Conservation (phyloP, 2,888 invertebrate genomes). For the Aphelenchoides bicaudatus region DNA sequence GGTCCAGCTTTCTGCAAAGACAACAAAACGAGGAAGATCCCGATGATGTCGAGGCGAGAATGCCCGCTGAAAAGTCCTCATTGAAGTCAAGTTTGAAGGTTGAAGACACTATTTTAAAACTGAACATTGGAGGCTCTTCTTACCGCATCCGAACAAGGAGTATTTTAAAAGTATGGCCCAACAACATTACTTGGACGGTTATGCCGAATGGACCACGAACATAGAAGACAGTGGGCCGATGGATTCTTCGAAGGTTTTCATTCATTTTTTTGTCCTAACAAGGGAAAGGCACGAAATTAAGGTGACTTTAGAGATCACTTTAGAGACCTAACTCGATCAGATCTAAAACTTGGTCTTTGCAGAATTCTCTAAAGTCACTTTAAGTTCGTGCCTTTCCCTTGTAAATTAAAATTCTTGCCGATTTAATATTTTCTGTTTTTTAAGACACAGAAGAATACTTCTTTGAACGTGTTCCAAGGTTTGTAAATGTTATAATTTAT, state of each 20-base stretch:
- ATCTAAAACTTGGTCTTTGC: too few relatives aligned
- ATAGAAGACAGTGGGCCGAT: conserved; percentile 55
- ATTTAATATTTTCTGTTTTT: too few relatives aligned
- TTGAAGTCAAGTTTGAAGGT: conserved; percentile 32
- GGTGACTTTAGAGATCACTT: too few relatives aligned
- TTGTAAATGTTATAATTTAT: not conserved
- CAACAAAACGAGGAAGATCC: conserved; percentile 24
- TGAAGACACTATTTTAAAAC: conserved; percentile 51
- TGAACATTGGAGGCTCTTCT: conserved; percentile 56
- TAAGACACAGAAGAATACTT: not conserved
- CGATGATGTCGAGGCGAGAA: conserved; percentile 46
- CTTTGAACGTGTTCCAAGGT: conserved; percentile 14
- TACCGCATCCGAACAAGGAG: conserved; percentile 54
- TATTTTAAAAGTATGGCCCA: conserved; percentile 54
- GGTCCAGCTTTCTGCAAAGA: too few relatives aligned
- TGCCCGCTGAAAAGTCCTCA: conserved; percentile 41
- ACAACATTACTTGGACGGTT: conserved; percentile 47
- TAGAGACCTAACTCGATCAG: too few relatives aligned
- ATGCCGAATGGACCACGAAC: conserved; percentile 58
- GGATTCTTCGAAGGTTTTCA: conserved; percentile 56
- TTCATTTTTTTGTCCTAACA: conserved; percentile 59
- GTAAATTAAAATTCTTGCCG: too few relatives aligned
- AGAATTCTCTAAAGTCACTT: too few relatives aligned
- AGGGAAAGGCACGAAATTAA: too few relatives aligned
- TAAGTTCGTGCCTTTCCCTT: too few relatives aligned